Evolutionary conservation across 2,113 vertebrate species (phyloP).

Genomic region (Corapipo altera): DNA sequence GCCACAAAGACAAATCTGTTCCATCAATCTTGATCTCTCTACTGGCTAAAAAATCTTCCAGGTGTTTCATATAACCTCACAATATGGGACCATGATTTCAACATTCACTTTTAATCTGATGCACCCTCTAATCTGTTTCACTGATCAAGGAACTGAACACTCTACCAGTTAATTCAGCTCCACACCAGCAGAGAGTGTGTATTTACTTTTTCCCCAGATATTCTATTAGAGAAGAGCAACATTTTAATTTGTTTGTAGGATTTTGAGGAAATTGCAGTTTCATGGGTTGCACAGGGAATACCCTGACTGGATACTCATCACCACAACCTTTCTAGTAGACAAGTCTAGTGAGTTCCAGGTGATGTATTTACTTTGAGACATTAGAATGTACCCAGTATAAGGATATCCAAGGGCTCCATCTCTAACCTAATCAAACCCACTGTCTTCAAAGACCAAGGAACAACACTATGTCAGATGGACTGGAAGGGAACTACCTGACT

Average conservation of each 20-base stretch:
- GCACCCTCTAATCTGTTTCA: neutral
- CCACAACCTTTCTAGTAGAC: neutral
- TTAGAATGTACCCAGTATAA: neutral
- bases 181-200: neutral
- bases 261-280: neutral
- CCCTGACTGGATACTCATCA: neutral
- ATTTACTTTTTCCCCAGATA: neutral
- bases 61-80: neutral
- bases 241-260: neutral
- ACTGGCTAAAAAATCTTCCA: neutral
- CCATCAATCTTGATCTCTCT: neutral
- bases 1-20: conserved; percentile 11
- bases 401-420: neutral
- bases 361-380: neutral
- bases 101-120: neutral
- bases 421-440: neutral
- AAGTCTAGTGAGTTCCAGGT: neutral
- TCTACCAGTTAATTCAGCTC: neutral
- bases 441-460: neutral
- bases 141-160: neutral
- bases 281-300: neutral
- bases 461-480: neutral
- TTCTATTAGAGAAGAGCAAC: neutral
- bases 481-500: neutral
- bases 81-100: neutral